Evolutionary conservation across 2,113 vertebrate genomes (phyloP).

Genomic region (Glareola pratincola): DNA sequence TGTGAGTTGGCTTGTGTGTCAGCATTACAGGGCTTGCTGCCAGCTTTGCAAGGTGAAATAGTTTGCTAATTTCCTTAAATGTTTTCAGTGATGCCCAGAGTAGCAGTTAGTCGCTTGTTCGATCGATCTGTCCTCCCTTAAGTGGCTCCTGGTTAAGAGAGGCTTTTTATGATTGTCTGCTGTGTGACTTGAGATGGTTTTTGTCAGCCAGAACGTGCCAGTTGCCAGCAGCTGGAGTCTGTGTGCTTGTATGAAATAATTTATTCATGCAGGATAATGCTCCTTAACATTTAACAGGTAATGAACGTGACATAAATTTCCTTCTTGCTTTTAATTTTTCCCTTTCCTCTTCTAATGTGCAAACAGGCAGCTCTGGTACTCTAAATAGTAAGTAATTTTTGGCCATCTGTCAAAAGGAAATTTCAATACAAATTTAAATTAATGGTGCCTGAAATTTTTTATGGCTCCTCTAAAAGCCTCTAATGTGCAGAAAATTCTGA

Average conservation of each 20-base stretch:
- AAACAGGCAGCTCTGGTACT: conserved; percentile 80
- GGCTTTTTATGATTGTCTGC: conserved; percentile 73
- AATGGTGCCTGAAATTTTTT: conserved; percentile 88
- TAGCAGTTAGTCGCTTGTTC: conserved; percentile 73
- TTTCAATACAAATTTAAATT: conserved; percentile 89
- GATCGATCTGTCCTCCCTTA: conserved; percentile 68
- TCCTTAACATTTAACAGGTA: conserved; percentile 85
- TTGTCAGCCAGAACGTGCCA: conserved; percentile 67
- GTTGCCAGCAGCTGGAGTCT: conserved; percentile 74
- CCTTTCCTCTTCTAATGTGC: conserved; percentile 81
- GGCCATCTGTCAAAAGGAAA: conserved; percentile 87
- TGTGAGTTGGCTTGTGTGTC: conserved; percentile 51
- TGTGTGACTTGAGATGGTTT: conserved; percentile 69
- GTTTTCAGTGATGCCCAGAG: conserved; percentile 73
- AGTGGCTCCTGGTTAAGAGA: conserved; percentile 73
- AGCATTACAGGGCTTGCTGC: conserved; percentile 44
- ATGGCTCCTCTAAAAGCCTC: conserved; percentile 84
- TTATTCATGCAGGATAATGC: conserved; percentile 80
- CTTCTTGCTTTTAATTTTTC: conserved; percentile 82
- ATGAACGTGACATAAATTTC: conserved; percentile 83
- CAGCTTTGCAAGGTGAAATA: conserved; percentile 71
- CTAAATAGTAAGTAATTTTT: conserved; percentile 89
- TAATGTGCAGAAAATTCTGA: conserved; percentile 86
- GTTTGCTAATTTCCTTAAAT: conserved; percentile 75
- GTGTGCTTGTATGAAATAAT: conserved; percentile 75